Evolutionary conservation across 1,140 invertebrate species (phyloP).

Genomic region (Neodiprion fabricii): DNA sequence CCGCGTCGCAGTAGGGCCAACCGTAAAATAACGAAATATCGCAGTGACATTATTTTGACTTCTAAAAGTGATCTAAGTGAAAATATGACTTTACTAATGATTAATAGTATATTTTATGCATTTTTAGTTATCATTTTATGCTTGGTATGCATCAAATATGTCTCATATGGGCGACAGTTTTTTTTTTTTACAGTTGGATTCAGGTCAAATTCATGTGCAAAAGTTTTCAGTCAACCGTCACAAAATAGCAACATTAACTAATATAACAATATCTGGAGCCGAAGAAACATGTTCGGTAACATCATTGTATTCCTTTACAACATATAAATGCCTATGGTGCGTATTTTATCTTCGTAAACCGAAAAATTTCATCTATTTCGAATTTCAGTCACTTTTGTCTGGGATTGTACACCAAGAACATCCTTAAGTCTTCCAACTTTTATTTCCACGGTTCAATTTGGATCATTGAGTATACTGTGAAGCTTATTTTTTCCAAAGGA

Average conservation of each 20-base stretch:
- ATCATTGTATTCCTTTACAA: neutral
- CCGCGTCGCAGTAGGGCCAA: neutral
- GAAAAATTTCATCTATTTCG: neutral
- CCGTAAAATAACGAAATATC: neutral
- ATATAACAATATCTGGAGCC: neutral
- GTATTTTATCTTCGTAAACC: conserved; percentile 5
- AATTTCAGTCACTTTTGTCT: neutral
- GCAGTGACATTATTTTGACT: neutral
- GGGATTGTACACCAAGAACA: conserved; percentile 1
- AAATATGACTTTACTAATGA: neutral
- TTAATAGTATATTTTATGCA: neutral
- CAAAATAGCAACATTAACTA: neutral
- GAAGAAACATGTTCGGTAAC: neutral
- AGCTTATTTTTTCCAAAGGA: too few relatives aligned
- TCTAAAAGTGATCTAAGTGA: neutral
- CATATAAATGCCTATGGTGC: neutral
- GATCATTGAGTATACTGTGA: too few relatives aligned
- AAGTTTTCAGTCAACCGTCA: neutral
- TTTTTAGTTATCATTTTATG: neutral
- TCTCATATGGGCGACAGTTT: neutral
- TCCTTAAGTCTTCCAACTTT: neutral
- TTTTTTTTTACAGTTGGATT: neutral
- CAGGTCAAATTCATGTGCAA: neutral
- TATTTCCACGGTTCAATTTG: too few relatives aligned
- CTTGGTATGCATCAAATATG: neutral